Evolutionary conservation across 2,888 invertebrate species (phyloP), one percentile per base, ranked within the genome.

Genomic region (Trissolcus brochymenae): DNA sequence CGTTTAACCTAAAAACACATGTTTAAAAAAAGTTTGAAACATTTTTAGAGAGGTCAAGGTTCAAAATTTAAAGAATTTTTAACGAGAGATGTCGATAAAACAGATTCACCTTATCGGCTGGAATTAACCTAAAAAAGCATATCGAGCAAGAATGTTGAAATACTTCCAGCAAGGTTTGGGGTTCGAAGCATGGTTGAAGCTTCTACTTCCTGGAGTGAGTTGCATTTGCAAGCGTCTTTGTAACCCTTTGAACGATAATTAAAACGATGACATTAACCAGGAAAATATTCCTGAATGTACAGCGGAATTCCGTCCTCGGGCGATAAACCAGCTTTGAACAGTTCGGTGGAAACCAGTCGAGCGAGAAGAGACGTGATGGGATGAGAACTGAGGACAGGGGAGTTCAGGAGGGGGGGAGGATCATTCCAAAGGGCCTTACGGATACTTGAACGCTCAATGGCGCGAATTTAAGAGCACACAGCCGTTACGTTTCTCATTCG

Each of bases 401-500:
- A 55, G 67, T 29, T 4, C 17, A 51, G 17, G 43, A 40, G 54
- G 56, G 72, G 76, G 76, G 76, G 72, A 66, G 77, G 79, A 79
- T 82, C 81, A 79, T 73, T 75, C 79, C 78, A 80, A 79, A 78
- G 78, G 80, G 64, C 80, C 79, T 81, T 80, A 79, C 79, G 79
- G 78, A 78, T 77, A 77, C 79, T 87, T 87, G 87, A 85, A 78
- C 85, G 86, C 86, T 87, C 87, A 87, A 87, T 87, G 87, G 87
- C 85, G 87, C 87, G 87, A 87, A 87, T 87, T 87, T 86, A 86
- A 87, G 87, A 87, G 87, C 84, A 83, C 85, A 51, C 70, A 85
- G 87, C 87, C 87, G 87, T 87, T 87, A 87, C 87, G 87, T 86
- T 87, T 87, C 87, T 87, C 87, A 84, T 87, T 87, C 87, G 87